These are phyloP conservation scores for Potamilus streckersoni DNA, from an alignment of 1,140 invertebrate genomes.

Conservation along the genomic window DNA sequence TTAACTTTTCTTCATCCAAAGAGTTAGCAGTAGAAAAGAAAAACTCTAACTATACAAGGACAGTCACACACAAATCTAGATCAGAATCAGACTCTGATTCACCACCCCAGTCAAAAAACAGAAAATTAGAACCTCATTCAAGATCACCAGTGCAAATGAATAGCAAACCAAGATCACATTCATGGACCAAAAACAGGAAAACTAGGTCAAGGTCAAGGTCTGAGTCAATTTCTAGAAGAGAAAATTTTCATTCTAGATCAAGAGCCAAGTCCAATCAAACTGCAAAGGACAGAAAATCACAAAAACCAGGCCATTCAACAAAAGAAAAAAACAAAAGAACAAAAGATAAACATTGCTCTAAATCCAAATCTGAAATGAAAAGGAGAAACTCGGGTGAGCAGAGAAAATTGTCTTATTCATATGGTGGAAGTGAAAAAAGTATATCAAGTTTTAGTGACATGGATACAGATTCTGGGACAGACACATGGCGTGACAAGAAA, in stretches of 20 bases:
- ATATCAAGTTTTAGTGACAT: constrained; percentile 32
- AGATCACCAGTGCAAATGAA: not conserved
- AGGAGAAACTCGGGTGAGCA: not conserved
- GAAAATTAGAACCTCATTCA: not conserved
- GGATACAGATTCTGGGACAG: constrained; percentile 28
- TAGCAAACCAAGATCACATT: not conserved
- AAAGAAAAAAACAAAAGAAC: not conserved
- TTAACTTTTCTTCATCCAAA: no score
- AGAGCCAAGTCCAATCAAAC: not conserved
- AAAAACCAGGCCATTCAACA: not conserved
- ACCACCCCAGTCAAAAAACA: no score
- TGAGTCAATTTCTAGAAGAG: no score
- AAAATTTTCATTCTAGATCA: not conserved
- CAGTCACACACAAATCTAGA: no score
- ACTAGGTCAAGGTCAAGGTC: no score
- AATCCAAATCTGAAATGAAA: not conserved
- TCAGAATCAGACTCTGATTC: no score
- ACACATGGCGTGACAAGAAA: constrained; percentile 28
- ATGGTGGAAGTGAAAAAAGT: constrained; percentile 24
- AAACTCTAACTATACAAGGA: no score
- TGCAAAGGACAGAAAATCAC: not conserved
- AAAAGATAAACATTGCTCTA: not conserved
- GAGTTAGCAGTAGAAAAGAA: no score
- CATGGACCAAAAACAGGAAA: not conserved
- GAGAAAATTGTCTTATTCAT: constrained; percentile 1